Base-by-base conservation (phyloP, 1,140 invertebrate species). In the Caenorhabditis brenneri region DNA sequence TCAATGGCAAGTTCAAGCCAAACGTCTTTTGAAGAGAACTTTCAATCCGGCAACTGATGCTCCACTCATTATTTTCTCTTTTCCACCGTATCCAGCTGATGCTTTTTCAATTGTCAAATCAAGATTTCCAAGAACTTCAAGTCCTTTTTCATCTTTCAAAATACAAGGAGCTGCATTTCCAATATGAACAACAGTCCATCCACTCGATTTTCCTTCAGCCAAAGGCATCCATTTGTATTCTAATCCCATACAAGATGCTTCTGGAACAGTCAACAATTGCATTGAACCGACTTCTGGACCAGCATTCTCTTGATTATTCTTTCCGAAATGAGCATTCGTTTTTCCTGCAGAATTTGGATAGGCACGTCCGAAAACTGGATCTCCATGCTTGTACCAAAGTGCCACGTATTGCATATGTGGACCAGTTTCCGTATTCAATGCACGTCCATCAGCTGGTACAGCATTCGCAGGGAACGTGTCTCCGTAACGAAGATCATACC, bases 401-500 rank as follows among this genome's bases (percentile, higher is more conserved):
- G 85, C 85, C n/a, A 86, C 82, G 58, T 86, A 84, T 55, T 86
- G 85, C 36, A 84, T 80, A 5, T 48, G 46, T 53, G 69, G 60
- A 15, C 85, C 82, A 74, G 58, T 80, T 12, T 84, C 82, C 19
- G 69, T 53, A n/a, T 65, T 84, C 22, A 86, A 82, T 22, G 58
- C 74, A 79, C 82, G 85, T 24, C 86, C 80, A 33, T 86, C 85
- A 16, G 85, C 85, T 22, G 65, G 79, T 36, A 86, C 39, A 0
- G 74, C 85, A 46, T 81, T 81, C 31, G 58, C 27, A 33, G 86
- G 86, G 84, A 86, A 82, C 0, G 29, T 33, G 27, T 86, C 80
- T n/a, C 79, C 51, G 58, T 82, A 86, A 29, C 88, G 85, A 48
- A 86, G 86, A 69, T 87, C 86, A 24, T 80, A 60, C 86, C 86